Evolutionary conservation across 2,797 vertebrate species (phyloP), one percentile per base, ranked within the genome.

Genomic region (Sebastiscus tertius): DNA sequence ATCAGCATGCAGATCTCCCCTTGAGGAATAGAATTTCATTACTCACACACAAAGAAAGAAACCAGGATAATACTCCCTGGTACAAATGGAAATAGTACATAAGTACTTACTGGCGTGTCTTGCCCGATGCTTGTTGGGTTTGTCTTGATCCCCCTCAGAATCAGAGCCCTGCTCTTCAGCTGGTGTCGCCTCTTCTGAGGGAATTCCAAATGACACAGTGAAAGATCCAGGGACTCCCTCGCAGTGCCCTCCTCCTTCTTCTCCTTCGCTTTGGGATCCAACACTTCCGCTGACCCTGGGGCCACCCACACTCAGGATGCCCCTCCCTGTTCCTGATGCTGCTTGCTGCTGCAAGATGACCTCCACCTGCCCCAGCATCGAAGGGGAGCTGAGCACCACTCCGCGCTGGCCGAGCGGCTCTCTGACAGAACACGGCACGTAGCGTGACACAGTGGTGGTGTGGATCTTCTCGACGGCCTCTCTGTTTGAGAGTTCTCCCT

Each of bases 91-190:
- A 79, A 62, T 46, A 26, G 34, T 61, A 34, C 12, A 54, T 42
- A 64, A 70, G 81, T 94, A 99, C 99, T 99, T 95, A 99, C 99
- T 97, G 90, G 99, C 95, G 90, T 99, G 98, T 81, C 92, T 96
- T 0, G 99, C 96, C 77, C 96, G 95, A 95, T 99, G 99, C 94
- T 97, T 99, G 95, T 95, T 97, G 87, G 97, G 98, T 96, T 96
- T 96, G 85, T 92, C 95, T 84, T 90, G 97, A 87, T 98, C 97
- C 86, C 88, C 96, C 89, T 97, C 98, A 0, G 91, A 95, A 82
- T 96, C 97, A 0, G 92, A 96, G 90, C 93, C 95, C 88, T 93
- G 93, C 90, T 96, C 93, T 76, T 96, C 96, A 87, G 90, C 95
- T 86, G 90, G 94, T 92, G 93, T 93, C n/a, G 81, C 94, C 74